Evolutionary conservation across 2,113 vertebrate species (phyloP).

Genomic region (Myanophis thanlyinensis): DNA sequence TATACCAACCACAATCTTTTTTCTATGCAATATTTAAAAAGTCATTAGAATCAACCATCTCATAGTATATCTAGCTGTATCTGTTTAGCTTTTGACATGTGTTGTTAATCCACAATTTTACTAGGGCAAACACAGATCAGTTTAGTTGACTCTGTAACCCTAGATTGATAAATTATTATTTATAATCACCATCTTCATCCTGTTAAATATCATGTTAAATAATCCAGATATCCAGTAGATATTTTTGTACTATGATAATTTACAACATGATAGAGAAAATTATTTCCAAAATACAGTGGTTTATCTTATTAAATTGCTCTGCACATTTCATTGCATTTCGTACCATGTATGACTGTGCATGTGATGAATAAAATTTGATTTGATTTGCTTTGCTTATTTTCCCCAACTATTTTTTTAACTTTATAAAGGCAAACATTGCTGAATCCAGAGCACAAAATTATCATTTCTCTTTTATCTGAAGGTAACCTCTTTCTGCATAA

Average conservation of each 20-base stretch:
- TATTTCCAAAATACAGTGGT: conserved; percentile 55
- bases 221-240: conserved; percentile 35
- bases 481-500: conserved; percentile 67
- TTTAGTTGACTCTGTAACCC: neutral
- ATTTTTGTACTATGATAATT: conserved; percentile 36
- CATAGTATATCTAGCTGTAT: neutral
- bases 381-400: conserved; percentile 40
- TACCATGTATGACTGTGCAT: too few species aligned
- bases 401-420: conserved; percentile 35
- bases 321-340: too few species aligned
- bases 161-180: neutral
- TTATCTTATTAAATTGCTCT: conserved; percentile 34
- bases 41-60: neutral
- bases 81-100: neutral
- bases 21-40: neutral
- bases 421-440: conserved; percentile 37
- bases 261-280: conserved; percentile 46
- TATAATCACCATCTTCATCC: neutral
- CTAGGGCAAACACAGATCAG: neutral
- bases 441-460: conserved; percentile 72
- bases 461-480: conserved; percentile 75
- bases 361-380: too few species aligned
- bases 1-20: conserved; percentile 1
- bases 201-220: neutral
- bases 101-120: neutral